These are phyloP conservation scores for Archocentrus centrarchus DNA, from an alignment of 2,113 vertebrate species.

Conservation along the genomic window DNA sequence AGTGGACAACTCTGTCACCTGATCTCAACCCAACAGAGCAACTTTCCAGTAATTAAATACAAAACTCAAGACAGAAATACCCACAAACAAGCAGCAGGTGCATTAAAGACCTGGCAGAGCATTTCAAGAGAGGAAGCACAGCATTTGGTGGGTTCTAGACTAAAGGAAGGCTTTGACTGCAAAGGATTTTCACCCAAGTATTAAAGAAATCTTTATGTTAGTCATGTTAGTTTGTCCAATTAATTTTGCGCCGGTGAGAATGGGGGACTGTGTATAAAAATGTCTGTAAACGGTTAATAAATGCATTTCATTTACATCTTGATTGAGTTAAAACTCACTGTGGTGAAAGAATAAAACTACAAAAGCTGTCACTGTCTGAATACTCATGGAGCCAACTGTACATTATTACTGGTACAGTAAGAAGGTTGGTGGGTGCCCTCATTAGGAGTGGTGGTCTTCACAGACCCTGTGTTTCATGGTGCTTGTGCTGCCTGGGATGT, in stretches of 20 bases:
- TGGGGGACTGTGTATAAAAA: neutral
- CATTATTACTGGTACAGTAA: conserved; percentile 38
- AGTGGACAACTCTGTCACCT: neutral
- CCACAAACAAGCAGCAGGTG: too few relatives aligned
- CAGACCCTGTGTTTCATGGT: conserved; percentile 72
- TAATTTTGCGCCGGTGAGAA: neutral
- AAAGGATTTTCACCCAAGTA: too few relatives aligned
- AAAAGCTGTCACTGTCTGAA: neutral
- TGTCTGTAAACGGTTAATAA: neutral
- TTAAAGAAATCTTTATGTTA: too few relatives aligned
- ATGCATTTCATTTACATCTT: too few relatives aligned
- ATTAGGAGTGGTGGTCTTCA: conserved; percentile 53
- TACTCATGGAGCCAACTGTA: neutral
- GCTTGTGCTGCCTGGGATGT: conserved; percentile 72
- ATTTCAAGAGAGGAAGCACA: too few relatives aligned
- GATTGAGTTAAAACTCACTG: neutral
- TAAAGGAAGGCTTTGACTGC: too few relatives aligned
- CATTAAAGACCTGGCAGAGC: too few relatives aligned
- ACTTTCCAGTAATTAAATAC: neutral
- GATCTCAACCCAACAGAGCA: neutral
- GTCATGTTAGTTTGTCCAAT: too few relatives aligned
- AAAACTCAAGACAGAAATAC: too few relatives aligned
- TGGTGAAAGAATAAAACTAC: neutral
- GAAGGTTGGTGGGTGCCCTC: conserved; percentile 51
- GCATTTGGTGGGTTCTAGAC: too few relatives aligned